Base-by-base conservation (phyloP, 2,797 vertebrate genomes). In the Sarcoramphus papa region DNA sequence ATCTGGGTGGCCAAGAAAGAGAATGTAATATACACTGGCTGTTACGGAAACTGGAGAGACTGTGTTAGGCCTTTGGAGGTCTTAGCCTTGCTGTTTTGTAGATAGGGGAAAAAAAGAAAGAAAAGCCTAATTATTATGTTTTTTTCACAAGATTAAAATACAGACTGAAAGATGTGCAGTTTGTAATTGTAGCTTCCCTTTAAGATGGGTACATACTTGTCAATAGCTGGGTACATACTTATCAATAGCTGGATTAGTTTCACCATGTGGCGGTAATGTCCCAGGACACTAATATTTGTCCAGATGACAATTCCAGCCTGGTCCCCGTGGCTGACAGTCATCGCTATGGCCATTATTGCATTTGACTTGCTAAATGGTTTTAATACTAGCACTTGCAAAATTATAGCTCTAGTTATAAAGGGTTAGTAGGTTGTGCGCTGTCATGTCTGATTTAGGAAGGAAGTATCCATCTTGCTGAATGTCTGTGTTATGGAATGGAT, bases 21-120 rank as follows among this genome's bases (percentile, higher is more conserved):
- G 77, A 54, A 73, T 18, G 6, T 24, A 37, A 33, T 7, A 24
- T 0, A 7, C 2, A 2, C 6, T 22, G 40, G 18, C 31, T 45
- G 25, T 48, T 60, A 31, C 0, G 5, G 41, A 56, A 86, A 41
- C 20, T 30, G 48, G n/a, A 72, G 40, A 33, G 41, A 25, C 50
- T 50, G 5, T 5, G 6, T 27, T 47, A 41, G 48, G 51, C 41
- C 25, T 41, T 51, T 60, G 33, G 54, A 43, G 63, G 25, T 35
- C 51, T 75, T 78, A 24, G 51, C 33, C 21, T 75, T 75, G 11
- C 59, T 78, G 12, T 35, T 35, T 53, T 73, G 18, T 90, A 69
- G 19, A 9, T 21, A 3, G 8, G 3, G 12, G 3, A 0, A 0
- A 2, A 7, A n/a, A 19, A 35, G 24, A 18, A 18, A 48, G 25